Conservation (phyloP, 2,797 vertebrate species). For the Pangasius sanitwongsei region DNA sequence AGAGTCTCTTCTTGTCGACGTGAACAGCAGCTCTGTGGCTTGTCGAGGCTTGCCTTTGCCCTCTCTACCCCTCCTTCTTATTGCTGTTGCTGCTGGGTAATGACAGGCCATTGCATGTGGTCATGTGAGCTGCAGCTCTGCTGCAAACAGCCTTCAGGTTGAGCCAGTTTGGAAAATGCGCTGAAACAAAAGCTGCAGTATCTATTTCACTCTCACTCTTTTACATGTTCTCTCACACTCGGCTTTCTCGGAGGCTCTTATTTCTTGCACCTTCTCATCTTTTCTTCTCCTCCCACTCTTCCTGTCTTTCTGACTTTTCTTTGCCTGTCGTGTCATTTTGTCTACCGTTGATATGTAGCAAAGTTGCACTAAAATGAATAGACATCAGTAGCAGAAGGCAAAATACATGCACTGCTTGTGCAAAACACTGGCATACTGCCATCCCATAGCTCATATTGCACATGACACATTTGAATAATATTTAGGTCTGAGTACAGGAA, state of each 20-base stretch:
- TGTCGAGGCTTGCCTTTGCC: constrained; percentile 69
- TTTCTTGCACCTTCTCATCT: constrained; percentile 22
- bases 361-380: constrained; percentile 14
- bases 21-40: constrained; percentile 62
- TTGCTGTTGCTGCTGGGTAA: constrained; percentile 40
- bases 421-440: constrained; percentile 55
- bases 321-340: not conserved
- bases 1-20: constrained; percentile 75
- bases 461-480: constrained; percentile 67
- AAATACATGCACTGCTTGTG: constrained; percentile 26
- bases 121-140: constrained; percentile 46
- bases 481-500: constrained; percentile 67
- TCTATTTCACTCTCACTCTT: constrained; percentile 47
- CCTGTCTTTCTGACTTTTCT: constrained; percentile 7
- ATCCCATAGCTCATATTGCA: constrained; percentile 61
- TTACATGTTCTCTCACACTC: constrained; percentile 20
- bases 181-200: constrained; percentile 56
- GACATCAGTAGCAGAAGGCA: constrained; percentile 33
- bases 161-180: constrained; percentile 45
- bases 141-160: constrained; percentile 46
- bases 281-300: not conserved
- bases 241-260: constrained; percentile 4
- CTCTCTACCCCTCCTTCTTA: constrained; percentile 47
- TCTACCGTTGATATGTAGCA: not conserved
- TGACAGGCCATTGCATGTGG: constrained; percentile 40